Percentiles rank a stretch among this genome's conserved stretches.
phyloP scores from a whole-genome alignment of 2,797 vertebrate genomes.

The Buphagus erythrorhynchus region DNA sequence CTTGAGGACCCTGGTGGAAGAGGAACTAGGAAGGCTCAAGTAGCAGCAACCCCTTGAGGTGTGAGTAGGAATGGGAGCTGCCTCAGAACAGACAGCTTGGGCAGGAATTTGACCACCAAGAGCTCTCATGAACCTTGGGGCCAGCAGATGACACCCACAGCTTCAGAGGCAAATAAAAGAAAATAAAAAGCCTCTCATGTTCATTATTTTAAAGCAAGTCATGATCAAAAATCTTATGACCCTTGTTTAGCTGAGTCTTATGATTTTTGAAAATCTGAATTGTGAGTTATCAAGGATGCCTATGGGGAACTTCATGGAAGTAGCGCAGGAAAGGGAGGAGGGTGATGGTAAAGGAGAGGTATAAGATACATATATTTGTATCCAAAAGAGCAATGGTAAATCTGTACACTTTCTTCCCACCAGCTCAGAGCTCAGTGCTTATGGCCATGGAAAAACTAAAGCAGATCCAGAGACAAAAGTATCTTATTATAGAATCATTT shows the following conservation, averaged over 20 bases:
- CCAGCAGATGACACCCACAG: neutral
- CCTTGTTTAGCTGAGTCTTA: neutral
- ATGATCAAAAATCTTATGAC: neutral
- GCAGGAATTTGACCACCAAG: neutral
- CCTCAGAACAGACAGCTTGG: neutral
- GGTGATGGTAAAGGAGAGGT: neutral
- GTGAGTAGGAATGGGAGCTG: neutral
- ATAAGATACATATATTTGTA: neutral
- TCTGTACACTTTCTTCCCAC: neutral
- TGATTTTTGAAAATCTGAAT: neutral
- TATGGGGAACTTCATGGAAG: neutral
- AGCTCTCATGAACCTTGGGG: neutral
- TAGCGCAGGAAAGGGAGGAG: neutral
- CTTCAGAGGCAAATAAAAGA: neutral
- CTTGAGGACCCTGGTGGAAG: neutral
- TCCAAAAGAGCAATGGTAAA: neutral
- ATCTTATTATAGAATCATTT: neutral
- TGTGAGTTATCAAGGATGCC: neutral
- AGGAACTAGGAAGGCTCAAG: neutral
- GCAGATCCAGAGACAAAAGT: neutral
- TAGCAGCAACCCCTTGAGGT: neutral
- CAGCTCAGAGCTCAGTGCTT: neutral
- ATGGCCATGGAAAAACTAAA: neutral
- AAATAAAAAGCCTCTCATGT: neutral
- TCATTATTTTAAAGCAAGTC: neutral